Evolutionary conservation across 2,113 vertebrate species (phyloP), one percentile per base, ranked within the genome.

Genomic region (Syngnathus scovelli): DNA sequence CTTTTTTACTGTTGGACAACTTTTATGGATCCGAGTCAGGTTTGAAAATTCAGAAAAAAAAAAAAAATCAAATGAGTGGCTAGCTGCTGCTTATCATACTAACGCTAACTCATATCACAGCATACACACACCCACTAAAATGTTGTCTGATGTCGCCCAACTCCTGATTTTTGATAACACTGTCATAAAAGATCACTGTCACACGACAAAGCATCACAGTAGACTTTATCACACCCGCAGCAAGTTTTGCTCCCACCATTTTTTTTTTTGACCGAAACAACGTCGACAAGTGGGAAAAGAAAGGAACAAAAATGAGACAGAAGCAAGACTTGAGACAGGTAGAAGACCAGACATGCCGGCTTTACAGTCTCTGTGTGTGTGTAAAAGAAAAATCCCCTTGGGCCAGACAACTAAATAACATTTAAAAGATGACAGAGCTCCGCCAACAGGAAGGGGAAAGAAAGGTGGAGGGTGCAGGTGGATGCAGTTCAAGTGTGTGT

Each of bases 401-500:
- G 87, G 81, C 78, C 54, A 77, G 64, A 83, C 80, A 85, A 86
- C 87, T 83, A 88, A 87, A 80, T 64, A 81, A 70, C 59, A 77
- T 87, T 86, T 86, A 80, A 88, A 79, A 85, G 77, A 87, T 86
- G 83, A 87, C 82, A 85, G 83, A 80, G 68, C 70, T 74, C 64
- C 9, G 66, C 7, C 23, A 18, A 8, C 65, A 66, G 75, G 63
- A 69, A 69, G 39, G 61, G 60, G 61, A 43, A 33, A 33, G 67
- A 67, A 72, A 73, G 76, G 79, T 37, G 46, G 73, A 67, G 72
- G 67, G 55, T 59, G 76, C 79, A 86, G 86, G 86, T 86, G 82
- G 68, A 82, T 74, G 58, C 68, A 58, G 65, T 69, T 49, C 36
- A 44, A 70, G 58, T 33, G 27, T 33, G n/a, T n/a, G n/a, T n/a